Conservation (phyloP, 2,888 invertebrate genomes). For the Megalurothrips usitatus region DNA sequence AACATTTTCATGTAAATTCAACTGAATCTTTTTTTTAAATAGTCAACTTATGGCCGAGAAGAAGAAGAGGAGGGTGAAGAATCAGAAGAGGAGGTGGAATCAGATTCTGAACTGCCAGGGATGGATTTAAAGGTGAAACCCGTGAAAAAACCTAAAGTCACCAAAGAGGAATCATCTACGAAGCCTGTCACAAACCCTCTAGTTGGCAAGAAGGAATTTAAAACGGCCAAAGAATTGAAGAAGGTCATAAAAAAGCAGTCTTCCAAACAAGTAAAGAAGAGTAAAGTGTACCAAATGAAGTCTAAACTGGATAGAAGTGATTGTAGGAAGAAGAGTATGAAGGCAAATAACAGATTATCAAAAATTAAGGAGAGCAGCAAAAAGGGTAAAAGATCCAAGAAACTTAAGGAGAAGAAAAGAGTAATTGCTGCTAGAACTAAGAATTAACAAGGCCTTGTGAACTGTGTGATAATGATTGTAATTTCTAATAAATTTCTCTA, state of each 20-base stretch:
- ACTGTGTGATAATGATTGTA: too few species aligned
- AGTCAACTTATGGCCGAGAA: conserved; percentile 32
- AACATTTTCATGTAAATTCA: background rate
- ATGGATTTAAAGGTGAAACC: conserved; percentile 38
- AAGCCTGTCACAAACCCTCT: conserved; percentile 32
- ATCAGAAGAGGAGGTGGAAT: conserved; percentile 29
- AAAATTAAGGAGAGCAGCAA: conserved; percentile 32
- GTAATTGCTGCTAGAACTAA: conserved; percentile 1
- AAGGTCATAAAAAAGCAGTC: conserved; percentile 65
- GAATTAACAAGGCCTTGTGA: too few species aligned
- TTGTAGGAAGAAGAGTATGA: conserved; percentile 62
- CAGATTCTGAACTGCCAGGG: conserved; percentile 42
- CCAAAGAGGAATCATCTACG: background rate
- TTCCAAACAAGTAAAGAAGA: conserved; percentile 67
- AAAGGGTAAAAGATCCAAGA: conserved; percentile 37
- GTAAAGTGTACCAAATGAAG: conserved; percentile 71
- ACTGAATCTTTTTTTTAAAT: conserved; percentile 27
- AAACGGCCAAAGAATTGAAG: conserved; percentile 64
- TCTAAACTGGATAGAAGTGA: conserved; percentile 52
- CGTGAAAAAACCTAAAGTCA: conserved; percentile 38
- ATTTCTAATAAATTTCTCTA: too few species aligned
- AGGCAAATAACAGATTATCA: conserved; percentile 42
- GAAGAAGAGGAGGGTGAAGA: conserved; percentile 37
- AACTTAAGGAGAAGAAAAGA: conserved; percentile 34
- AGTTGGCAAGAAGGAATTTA: conserved; percentile 47